Evolutionary conservation across 2,113 vertebrate genomes (phyloP).

Genomic region (Mesembrinibis cayennensis): DNA sequence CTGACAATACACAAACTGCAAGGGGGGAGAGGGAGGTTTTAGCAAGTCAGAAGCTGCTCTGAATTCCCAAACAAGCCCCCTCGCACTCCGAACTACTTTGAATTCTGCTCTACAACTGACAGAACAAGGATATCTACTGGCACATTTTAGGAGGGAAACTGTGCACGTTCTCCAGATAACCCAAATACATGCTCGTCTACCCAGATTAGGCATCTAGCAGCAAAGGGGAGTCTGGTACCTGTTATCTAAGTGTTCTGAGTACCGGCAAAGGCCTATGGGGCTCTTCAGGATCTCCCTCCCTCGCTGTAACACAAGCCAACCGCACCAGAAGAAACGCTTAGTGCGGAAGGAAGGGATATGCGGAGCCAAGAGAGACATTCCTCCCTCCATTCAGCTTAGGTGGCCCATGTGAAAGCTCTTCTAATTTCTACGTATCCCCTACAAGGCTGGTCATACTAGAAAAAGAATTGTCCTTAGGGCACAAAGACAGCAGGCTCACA

Average conservation of each 20-base stretch:
- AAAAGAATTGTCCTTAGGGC: not conserved
- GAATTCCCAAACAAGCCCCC: not conserved
- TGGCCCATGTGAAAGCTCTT: not conserved
- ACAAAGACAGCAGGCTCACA: not conserved
- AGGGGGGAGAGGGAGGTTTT: constrained; percentile 21
- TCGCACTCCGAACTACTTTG: not conserved
- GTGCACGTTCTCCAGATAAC: not conserved
- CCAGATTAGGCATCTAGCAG: not conserved
- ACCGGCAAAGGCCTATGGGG: not conserved
- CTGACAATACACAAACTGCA: constrained; percentile 97
- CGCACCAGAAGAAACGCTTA: not conserved
- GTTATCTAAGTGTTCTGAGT: not conserved
- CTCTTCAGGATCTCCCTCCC: not conserved
- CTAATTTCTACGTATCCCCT: not conserved
- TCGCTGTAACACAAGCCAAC: not conserved
- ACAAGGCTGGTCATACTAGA: not conserved
- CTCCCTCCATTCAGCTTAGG: not conserved
- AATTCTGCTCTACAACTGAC: not conserved
- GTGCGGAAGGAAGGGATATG: not conserved
- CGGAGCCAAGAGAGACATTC: not conserved
- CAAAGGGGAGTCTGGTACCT: not conserved
- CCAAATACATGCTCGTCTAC: fast-evolving
- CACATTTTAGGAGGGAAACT: not conserved
- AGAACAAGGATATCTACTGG: not conserved
- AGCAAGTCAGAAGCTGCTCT: not conserved